These are phyloP conservation scores for Mya arenaria DNA, from an alignment of 1,140 invertebrate genomes.

Conservation along the genomic window DNA sequence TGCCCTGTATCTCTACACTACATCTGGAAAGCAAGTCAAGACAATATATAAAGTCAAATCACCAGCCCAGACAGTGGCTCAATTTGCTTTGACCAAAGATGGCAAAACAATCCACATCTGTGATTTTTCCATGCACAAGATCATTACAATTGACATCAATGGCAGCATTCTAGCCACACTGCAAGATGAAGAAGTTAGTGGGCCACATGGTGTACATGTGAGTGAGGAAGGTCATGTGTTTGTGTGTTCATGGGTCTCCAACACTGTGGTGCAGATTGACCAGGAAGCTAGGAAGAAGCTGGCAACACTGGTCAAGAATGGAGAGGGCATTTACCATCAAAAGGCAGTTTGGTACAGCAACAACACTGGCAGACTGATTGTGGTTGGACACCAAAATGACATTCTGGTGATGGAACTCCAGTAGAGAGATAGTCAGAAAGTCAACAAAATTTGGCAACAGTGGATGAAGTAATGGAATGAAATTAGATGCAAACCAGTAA, in stretches of 20 bases:
- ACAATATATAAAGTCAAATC: background rate
- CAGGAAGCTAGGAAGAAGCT: background rate
- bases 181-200: background rate
- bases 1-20: background rate
- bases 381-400: background rate
- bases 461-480: too few relatives aligned
- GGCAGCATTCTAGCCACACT: background rate
- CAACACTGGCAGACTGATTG: background rate
- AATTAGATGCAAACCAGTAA: too few relatives aligned
- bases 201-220: background rate
- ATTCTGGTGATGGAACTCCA: too few relatives aligned
- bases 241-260: background rate
- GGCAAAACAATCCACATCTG: background rate
- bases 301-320: background rate
- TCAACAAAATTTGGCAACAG: too few relatives aligned
- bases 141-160: background rate
- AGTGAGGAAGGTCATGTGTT: background rate
- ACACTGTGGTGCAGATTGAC: background rate
- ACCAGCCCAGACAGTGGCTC: background rate
- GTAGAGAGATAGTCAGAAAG: too few relatives aligned
- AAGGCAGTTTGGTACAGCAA: background rate
- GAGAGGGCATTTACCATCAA: background rate
- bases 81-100: background rate
- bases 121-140: background rate
- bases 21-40: background rate